Conservation (phyloP, 2,113 vertebrate genomes). For the Catharus fuscescens region DNA sequence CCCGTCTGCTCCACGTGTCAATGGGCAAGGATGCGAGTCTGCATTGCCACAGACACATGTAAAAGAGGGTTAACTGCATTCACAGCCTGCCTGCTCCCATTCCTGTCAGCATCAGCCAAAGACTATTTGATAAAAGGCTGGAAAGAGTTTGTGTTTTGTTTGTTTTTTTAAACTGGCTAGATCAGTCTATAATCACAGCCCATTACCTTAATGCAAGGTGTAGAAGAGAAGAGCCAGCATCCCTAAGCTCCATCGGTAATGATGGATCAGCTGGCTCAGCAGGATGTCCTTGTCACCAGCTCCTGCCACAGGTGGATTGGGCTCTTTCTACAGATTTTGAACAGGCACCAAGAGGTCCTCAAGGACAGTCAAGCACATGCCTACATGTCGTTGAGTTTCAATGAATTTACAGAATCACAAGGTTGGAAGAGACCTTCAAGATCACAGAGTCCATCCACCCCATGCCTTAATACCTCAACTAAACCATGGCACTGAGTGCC, state of each 20-base stretch:
- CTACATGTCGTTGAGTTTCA: neutral
- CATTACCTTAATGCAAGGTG: neutral
- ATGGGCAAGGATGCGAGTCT: neutral
- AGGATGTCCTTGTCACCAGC: rapidly evolving
- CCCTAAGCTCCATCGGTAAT: rapidly evolving
- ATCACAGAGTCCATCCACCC: neutral
- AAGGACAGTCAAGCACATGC: neutral
- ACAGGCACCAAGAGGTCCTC: neutral
- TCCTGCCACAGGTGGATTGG: neutral
- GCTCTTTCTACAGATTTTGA: neutral
- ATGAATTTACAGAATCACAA: neutral
- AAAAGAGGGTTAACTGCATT: neutral
- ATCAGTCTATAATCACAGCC: neutral
- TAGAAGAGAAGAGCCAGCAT: neutral
- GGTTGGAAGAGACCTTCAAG: neutral
- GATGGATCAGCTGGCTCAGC: neutral
- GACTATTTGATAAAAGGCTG: neutral
- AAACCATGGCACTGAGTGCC: neutral
- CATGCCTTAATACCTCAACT: neutral
- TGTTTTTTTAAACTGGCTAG: neutral
- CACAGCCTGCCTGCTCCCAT: neutral
- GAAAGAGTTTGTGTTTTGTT: neutral
- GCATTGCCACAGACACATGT: neutral
- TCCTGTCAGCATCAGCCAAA: conserved; percentile 28
- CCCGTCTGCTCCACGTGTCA: neutral